phyloP scores from a whole-genome alignment of 1,140 invertebrate species.

The Agrilus planipennis region DNA sequence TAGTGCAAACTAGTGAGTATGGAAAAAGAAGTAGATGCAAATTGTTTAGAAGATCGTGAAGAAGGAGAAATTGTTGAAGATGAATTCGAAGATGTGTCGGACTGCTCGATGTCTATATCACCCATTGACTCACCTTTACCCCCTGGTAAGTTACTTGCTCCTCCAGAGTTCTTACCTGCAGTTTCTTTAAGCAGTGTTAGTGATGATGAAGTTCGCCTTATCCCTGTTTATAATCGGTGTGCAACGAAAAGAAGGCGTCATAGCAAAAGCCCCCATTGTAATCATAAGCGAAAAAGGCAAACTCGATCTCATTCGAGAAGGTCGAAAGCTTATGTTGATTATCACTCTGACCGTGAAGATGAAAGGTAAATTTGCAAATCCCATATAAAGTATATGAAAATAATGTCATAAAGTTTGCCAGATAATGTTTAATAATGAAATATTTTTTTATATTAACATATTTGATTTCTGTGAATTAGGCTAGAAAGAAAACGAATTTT shows the following conservation, averaged over 20 bases:
- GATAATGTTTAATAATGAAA: no score
- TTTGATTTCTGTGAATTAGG: no score
- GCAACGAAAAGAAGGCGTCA: neutral
- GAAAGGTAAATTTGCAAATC: neutral
- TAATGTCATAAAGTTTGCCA: no score
- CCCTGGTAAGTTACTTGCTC: constrained; percentile 27
- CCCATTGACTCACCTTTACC: constrained; percentile 10
- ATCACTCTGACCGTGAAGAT: constrained; percentile 2
- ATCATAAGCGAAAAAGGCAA: constrained; percentile 6
- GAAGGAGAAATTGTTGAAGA: constrained; percentile 29
- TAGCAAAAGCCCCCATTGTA: constrained; percentile 5
- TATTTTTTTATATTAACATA: no score
- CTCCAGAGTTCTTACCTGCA: constrained; percentile 24
- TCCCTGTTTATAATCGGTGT: neutral
- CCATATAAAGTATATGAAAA: no score
- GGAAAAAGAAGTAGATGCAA: no score
- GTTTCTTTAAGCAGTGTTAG: constrained; percentile 31
- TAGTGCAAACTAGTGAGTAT: no score
- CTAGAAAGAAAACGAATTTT: no score
- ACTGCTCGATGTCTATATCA: constrained; percentile 20
- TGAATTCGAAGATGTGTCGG: constrained; percentile 30
- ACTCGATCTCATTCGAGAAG: neutral
- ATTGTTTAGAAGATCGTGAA: constrained; percentile 24
- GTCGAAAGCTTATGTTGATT: neutral
- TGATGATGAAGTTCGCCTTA: constrained; percentile 13